Percentiles rank a stretch among this genome's conserved stretches.
Evolutionary conservation across 2,888 invertebrate species (phyloP).

Genomic region (Tipula confusa): DNA sequence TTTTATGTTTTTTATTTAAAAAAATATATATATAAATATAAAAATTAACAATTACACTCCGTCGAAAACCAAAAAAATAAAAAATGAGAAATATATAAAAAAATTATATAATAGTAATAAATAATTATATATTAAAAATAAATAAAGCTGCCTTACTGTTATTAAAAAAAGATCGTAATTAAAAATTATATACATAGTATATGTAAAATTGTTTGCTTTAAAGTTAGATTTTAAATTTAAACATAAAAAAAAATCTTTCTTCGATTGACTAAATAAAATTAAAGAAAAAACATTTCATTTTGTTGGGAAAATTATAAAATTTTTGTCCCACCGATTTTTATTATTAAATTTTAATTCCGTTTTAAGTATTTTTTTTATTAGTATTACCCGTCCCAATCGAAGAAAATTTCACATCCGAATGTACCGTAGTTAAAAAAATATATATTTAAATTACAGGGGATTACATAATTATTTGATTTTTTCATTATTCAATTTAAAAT

Average conservation of each 20-base stretch:
- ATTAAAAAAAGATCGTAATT: not conserved
- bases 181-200: not conserved
- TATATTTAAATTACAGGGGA: not conserved
- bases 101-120: not conserved
- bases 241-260: not conserved
- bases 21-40: not conserved
- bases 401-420: not conserved
- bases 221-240: not conserved
- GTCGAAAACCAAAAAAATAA: not conserved
- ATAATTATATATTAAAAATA: conserved; percentile 10
- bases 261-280: not conserved
- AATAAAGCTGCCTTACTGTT: conserved; percentile 21
- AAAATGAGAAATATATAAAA: not conserved
- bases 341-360: not conserved
- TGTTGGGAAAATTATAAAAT: not conserved
- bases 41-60: conserved; percentile 25
- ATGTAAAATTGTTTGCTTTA: not conserved
- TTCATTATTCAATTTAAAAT: not conserved
- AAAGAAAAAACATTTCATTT: not conserved
- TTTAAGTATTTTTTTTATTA: not conserved
- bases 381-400: conserved; percentile 12
- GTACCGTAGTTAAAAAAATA: not conserved
- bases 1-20: not conserved
- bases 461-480: not conserved
- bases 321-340: not conserved